Percentiles rank a stretch among this genome's conserved stretches.
Evolutionary conservation across 2,113 vertebrate species (phyloP).

Genomic region (Neolamprologus brichardi): DNA sequence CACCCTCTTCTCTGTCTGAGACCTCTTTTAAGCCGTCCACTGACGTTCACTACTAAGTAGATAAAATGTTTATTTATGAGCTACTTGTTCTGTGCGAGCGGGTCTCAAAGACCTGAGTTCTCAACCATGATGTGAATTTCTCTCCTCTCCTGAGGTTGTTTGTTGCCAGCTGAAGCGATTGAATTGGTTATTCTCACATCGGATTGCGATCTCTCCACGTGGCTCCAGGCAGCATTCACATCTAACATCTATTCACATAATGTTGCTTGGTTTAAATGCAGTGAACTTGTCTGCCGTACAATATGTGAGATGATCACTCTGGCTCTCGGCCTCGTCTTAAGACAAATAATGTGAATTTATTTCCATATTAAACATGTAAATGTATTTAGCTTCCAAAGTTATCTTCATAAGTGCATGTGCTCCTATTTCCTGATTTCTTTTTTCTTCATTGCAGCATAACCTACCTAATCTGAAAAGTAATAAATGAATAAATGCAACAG

Average conservation of each 20-base stretch:
- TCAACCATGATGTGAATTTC: background rate
- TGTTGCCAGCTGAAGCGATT: background rate
- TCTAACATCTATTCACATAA: background rate
- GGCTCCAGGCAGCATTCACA: background rate
- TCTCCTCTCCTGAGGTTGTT: background rate
- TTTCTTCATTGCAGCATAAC: background rate
- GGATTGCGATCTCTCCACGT: background rate
- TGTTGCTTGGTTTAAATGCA: background rate
- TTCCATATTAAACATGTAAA: background rate
- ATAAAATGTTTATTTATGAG: background rate
- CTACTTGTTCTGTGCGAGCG: background rate
- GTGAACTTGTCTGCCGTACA: background rate
- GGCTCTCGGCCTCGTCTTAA: background rate
- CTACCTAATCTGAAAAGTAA: background rate
- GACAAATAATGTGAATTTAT: background rate
- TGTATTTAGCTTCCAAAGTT: background rate
- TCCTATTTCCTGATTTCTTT: background rate
- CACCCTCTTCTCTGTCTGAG: background rate
- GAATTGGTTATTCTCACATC: background rate
- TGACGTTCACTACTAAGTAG: background rate
- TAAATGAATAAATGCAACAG: background rate
- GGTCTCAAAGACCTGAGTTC: background rate
- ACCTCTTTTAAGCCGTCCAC: background rate
- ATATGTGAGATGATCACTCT: background rate
- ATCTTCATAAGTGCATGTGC: background rate